A percentile compares a stretch with the other conserved stretches of the same genome.
Evolutionary conservation across 1,140 invertebrate genomes (phyloP).

Genomic region (Glomeris maerens): DNA sequence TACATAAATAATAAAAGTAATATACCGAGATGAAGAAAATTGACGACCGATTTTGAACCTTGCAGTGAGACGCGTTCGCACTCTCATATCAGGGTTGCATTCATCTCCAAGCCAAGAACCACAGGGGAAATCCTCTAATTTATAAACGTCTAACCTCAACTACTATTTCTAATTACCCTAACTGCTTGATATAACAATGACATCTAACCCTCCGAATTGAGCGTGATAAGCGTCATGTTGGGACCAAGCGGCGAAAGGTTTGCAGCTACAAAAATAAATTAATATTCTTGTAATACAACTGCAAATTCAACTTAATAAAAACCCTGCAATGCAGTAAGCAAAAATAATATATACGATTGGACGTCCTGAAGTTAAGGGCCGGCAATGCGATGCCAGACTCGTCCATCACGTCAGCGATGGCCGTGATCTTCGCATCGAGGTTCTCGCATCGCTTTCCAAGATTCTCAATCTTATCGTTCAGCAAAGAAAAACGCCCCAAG

Average conservation of each 20-base stretch:
- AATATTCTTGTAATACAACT: neutral
- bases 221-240: constrained; percentile 4
- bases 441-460: no score
- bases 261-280: constrained; percentile 3
- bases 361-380: no score
- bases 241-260: constrained; percentile 2
- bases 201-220: constrained; percentile 8
- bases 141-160: constrained; percentile 10
- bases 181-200: neutral
- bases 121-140: constrained; percentile 35
- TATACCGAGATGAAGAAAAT: constrained; percentile 1
- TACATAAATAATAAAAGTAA: constrained; percentile 8
- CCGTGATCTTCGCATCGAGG: no score
- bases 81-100: constrained; percentile 36
- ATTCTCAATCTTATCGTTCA: no score
- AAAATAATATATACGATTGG: no score
- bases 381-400: no score
- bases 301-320: neutral
- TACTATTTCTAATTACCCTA: constrained; percentile 7
- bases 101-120: constrained; percentile 42
- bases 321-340: no score
- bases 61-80: constrained; percentile 36
- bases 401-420: no score
- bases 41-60: constrained; percentile 26
- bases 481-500: no score